Base-by-base conservation (phyloP, 2,888 invertebrate genomes). In the Parnassius smintheus region DNA sequence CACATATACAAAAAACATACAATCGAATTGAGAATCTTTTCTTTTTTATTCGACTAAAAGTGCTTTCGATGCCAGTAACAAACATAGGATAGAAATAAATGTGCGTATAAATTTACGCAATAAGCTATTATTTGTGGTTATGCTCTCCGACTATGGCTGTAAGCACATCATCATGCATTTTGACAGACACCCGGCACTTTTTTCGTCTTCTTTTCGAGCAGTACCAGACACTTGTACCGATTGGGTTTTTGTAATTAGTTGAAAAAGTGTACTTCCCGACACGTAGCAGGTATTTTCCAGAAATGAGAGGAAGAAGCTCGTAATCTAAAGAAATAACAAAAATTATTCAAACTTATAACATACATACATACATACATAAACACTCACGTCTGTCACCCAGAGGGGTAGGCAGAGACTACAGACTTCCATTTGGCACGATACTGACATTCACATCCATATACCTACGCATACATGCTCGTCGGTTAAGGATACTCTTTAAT, bases 131-230 rank as follows among this genome's bases (percentile, higher is more conserved):
- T n/a, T 4, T 48, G 58, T 78, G 81, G 0, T 67, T 76, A 45
- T 83, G 84, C 12, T 65, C 58, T 4, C 76, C 76, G 2, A 61
- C 22, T 2, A 65, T 57, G 8, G 62, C 51, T 0, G 73, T 45
- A 0, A 86, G 70, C 1, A 60, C 50, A 2, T 72, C 66, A 11
- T 77, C 70, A 9, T 68, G 60, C 74, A 80, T 85, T 52, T 73
- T 82, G 22, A 83, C 75, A 0, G 76, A 73, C 1, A 73, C 85
- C 11, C 72, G 73, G 61, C 86, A 88, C 35, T 75, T 77, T 53
- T 72, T 81, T 55, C 81, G 77, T 12, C 75, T 64, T 18, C 86
- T 74, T 61, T 79, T 83, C 0, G 86, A 86, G 56, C 86, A 86
- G 52, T 85, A 85, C 85, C 86, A 86, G 0, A 76, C 70, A 4